Base-by-base conservation (phyloP, 2,888 invertebrate species). In the Cryptosula pallasiana region DNA sequence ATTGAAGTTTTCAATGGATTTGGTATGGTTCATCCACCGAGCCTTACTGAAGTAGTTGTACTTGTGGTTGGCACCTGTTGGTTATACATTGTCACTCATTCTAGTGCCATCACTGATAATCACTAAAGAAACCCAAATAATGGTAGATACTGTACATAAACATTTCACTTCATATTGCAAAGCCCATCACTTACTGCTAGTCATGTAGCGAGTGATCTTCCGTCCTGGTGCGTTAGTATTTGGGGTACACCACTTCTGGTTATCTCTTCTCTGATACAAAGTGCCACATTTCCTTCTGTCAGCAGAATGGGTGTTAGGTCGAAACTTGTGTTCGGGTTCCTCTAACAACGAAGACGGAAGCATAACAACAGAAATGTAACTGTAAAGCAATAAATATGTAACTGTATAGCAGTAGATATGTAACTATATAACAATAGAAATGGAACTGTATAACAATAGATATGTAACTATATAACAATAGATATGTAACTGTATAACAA, bases 1-100 rank as follows among this genome's bases (percentile, higher is more conserved):
- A n/a, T n/a, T n/a, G 23, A 55, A 23, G 23, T 23, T 20, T 3
- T 55, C 55, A 23, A 16, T 23, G 55, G 16, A 23, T 16, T 55
- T 23, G 25, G 16, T 5, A 23, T 5, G 25, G 55, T 23, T 55
- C 55, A 55, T 55, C 55, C 55, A 55, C 9, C 13, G 3, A 16
- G 55, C 55, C 25, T 55, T 55, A 5, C 23, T 25, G 25, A 55
- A 55, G 55, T 55, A 55, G 55, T 55, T 55, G 55, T 55, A 55
- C 5, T 23, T 23, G 23, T 55, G 55, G 55, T 55, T 55, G 9
- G 9, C 23, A 16, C 23, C 55, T 55, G 55, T n/a, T n/a, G n/a
- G n/a, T n/a, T n/a, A n/a, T n/a, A n/a, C n/a, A n/a, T n/a, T n/a
- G n/a, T n/a, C n/a, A n/a, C n/a, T n/a, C n/a, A n/a, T n/a, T n/a